Evolutionary conservation across 1,140 invertebrate species (phyloP), one percentile per base, ranked within the genome.

Genomic region (Caenorhabditis tropicalis): DNA sequence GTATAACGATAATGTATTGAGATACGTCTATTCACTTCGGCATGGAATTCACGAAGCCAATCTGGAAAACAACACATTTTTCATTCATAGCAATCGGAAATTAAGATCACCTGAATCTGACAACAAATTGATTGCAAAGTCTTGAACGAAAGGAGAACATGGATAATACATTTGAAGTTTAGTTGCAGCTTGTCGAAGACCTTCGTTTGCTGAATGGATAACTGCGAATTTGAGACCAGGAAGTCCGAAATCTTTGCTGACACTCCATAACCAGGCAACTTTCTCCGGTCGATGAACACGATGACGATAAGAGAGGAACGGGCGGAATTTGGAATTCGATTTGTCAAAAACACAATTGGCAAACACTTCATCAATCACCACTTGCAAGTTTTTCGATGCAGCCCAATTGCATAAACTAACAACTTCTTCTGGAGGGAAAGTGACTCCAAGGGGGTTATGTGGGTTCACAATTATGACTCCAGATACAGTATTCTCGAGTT

Each of bases 171-270:
- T 39, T 49, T 82, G 56, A 24, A 82, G 56, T 74, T 74, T 74
- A 19, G 65, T 74, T 43, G 65, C 65, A 5, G 65, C 65, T 43
- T 48, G 39, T 31, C 82, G n/a, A 46, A 82, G 82, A 16, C 56
- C 82, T 46, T 82, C 21, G 31, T 51, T 51, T 21, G 51, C 33
- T 2, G 79, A 36, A 81, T 81, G 46, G 12, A 81, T 29, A 29
- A 81, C 46, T 51, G 79, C 79, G 31, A 81, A 81, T n/a, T 81
- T 81, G 46, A 51, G 56, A 24, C 82, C 82, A 5, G 82, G 82
- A 16, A 82, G 43, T 46, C 82, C 82, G 36, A 82, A 82, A 39
- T 82, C 82, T 24, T 82, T 82, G 24, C 82, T 82, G 36, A 82
- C 39, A 48, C 82, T 74, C 82, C 82, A 82, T 29, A 82, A 74